These are phyloP conservation scores for Glaucopsyche alexis DNA, from an alignment of 2,888 invertebrate genomes.

Conservation along the genomic window DNA sequence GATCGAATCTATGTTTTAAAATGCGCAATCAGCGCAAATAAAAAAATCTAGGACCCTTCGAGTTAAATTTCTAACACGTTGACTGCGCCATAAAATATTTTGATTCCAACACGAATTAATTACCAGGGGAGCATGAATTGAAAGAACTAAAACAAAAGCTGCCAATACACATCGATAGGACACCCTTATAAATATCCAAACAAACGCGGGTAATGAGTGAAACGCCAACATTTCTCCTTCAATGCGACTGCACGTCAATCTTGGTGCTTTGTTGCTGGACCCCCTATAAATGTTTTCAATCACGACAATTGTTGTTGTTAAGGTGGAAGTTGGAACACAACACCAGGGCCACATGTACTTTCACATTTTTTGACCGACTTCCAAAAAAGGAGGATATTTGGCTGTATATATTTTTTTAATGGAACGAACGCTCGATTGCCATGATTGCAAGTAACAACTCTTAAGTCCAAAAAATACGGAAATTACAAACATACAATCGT, in stretches of 20 bases:
- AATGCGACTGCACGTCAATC: constrained; percentile 31
- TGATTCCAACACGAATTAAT: constrained; percentile 1
- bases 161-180: constrained; percentile 16
- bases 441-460: background rate
- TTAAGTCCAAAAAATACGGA: no score
- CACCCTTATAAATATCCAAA: constrained; percentile 20
- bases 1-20: no score
- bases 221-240: constrained; percentile 26
- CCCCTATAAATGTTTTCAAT: constrained; percentile 12
- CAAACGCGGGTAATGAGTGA: constrained; percentile 18
- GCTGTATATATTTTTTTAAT: no score
- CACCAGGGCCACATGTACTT: constrained; percentile 12
- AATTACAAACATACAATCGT: no score
- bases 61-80: constrained; percentile 4
- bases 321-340: constrained; percentile 15
- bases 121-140: background rate
- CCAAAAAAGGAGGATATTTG: no score
- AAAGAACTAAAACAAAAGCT: constrained; percentile 26
- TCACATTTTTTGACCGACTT: background rate
- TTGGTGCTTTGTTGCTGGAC: background rate
- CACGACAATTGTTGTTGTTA: constrained; percentile 10
- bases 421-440: background rate
- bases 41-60: background rate
- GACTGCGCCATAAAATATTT: constrained; percentile 2
- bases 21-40: background rate